Evolutionary conservation across 2,113 vertebrate genomes (phyloP), one percentile per base, ranked within the genome.

Genomic region (Nesogale talazaci): DNA sequence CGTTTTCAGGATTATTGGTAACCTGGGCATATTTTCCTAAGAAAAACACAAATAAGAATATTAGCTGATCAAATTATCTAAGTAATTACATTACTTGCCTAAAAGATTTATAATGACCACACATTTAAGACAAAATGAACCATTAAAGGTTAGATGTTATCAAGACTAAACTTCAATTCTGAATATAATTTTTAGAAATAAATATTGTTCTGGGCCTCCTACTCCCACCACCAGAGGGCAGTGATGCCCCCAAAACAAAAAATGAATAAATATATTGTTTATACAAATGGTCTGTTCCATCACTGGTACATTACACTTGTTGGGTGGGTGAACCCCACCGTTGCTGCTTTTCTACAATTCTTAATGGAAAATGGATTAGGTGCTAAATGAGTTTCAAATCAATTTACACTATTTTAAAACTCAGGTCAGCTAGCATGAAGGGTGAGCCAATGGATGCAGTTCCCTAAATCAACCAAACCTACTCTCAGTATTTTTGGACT

Each of bases 1-100:
- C 99, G 0, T 99, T 99, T 98, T 99, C 99, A 38, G 99, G 99
- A 97, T 99, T 99, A 96, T 99, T 99, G 31, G 99, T 99, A 94
- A 99, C 99, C 96, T 99, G 99, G 79, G 99, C 99, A 3, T 99
- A 99, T 98, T 99, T 99, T 96, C 99, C 99, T 99, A 95, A 74
- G 95, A 91, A 40, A 88, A 75, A 79, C 12, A 89, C n/a, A 38
- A 61, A 1, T 10, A 79, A 88, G 42, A 77, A 87, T 74, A 3
- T 94, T 94, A 94, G 40, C 14, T 84, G 81, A 57, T 90, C 88
- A 77, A 92, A 92, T n/a, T 88, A 42, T 74, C 85, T 46, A 88
- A 94, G 87, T 46, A 46, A 67, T 29, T 63, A 65, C 11, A 40
- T 52, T 22, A 27, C 87, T 84, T 87, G 34, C 27, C 90, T 61